Evolutionary conservation across 2,113 vertebrate species (phyloP), one percentile per base, ranked within the genome.

Genomic region (Chitala chitala): DNA sequence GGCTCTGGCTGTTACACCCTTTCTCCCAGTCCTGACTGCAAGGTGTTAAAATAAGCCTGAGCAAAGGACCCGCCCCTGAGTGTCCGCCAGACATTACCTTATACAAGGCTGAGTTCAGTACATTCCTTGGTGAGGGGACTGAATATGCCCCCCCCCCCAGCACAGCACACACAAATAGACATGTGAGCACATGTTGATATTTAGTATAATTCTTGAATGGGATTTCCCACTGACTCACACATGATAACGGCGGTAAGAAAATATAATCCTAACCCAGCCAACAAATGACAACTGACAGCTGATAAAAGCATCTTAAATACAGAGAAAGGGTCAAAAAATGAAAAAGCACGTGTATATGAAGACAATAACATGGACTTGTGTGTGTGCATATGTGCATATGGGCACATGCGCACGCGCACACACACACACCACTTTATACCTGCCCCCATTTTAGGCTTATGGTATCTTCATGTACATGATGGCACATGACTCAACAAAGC

Each of bases 401-500:
- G 70, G 46, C 63, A 83, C 77, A 2, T 82, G 59, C 64, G 65
- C 70, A 76, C 31, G 29, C 9, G 24, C 51, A 55, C 65, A 55
- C 75, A 78, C 51, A 79, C 87, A 79, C 86, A 87, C 58, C 73
- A 83, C 82, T 73, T 42, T 40, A 4, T 66, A 54, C 56, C 50
- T 38, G 61, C 74, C 55, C 68, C 74, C 56, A 77, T 73, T 80
- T 77, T 88, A 86, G 86, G 86, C 89, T 90, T 76, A 71, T 85
- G 87, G 88, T 89, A 89, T 92, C 87, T 93, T 92, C 95, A 92
- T 95, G 92, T 92, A 94, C 93, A 95, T 90, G 89, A 94, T 93
- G 93, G 95, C 93, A 93, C 93, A 96, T 98, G 96, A 98, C 95
- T 97, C 94, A 89, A 94, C 96, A 96, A 92, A 95, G 94, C 90